phyloP scores from a whole-genome alignment of 2,888 invertebrate genomes.

The Drosophila formosana region DNA sequence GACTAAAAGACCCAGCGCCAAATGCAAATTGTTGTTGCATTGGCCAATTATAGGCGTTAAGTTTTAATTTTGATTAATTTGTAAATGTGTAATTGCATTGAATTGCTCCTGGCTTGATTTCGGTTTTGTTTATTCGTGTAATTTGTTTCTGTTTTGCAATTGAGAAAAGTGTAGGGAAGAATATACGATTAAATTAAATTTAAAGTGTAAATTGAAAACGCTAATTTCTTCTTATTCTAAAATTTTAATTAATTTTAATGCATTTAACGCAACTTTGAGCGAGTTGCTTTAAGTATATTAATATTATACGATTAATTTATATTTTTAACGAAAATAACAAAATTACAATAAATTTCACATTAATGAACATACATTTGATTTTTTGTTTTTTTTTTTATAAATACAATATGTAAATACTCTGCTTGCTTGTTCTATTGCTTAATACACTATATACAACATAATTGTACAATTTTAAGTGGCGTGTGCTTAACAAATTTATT shows the following conservation, averaged over 20 bases:
- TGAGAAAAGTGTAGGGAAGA: conserved; percentile 13
- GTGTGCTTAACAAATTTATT: conserved; percentile 43
- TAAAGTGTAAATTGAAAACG: conserved; percentile 30
- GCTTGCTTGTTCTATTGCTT: conserved; percentile 40
- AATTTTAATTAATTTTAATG: conserved; percentile 28
- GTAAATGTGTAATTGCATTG: conserved; percentile 35
- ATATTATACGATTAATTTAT: conserved; percentile 67
- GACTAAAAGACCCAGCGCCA: conserved; percentile 63
- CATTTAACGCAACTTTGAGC: conserved; percentile 67
- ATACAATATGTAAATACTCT: conserved; percentile 49
- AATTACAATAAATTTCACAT: conserved; percentile 50
- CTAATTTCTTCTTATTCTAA: conserved; percentile 26
- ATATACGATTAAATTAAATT: conserved; percentile 26
- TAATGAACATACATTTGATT: conserved; percentile 26
- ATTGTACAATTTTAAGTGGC: conserved; percentile 17
- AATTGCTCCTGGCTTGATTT: conserved; percentile 55
- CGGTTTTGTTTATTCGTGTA: conserved; percentile 45
- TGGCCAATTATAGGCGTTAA: conserved; percentile 59
- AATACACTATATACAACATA: conserved; percentile 13
- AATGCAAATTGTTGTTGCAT: conserved; percentile 59
- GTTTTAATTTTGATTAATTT: conserved; percentile 58
- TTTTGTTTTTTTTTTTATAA: conserved; percentile 34
- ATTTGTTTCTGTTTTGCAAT: conserved; percentile 28
- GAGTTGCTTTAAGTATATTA: conserved; percentile 68
- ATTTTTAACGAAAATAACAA: conserved; percentile 41